Evolutionary conservation across 2,888 invertebrate species (phyloP), one percentile per base, ranked within the genome.

Genomic region (Eugnorisma glareosa): DNA sequence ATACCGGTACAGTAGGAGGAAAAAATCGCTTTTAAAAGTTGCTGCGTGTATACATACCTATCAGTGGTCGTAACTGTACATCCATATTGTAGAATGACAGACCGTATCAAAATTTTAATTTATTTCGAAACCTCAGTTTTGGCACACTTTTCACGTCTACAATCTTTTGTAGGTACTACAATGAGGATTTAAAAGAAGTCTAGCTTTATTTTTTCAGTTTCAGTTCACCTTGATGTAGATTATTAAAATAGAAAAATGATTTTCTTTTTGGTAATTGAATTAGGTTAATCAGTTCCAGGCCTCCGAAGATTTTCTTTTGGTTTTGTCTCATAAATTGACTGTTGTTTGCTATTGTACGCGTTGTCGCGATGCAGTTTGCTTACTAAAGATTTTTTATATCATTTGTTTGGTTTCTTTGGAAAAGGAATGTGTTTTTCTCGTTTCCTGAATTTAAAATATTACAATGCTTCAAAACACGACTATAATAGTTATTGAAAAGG

Each of bases 91-190:
- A 59, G 64, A 75, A 70, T 75, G 82, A 86, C 76, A 78, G 72
- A 77, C 76, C 83, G 57, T 48, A 84, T 80, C 66, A 73, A 72
- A 72, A 79, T 88, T 84, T 87, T 84, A 80, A 87, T 82, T 84
- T 81, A 82, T 86, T 77, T 82, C 84, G 78, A 77, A 84, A 73
- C 77, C 51, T 67, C 72, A 43, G 48, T 83, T 81, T 83, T 81
- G 75, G 78, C 80, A 40, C 76, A 74, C 37, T 69, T 87, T 68
- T 76, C 28, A 77, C 64, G 73, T 73, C 64, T 57, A 70, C 82
- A 75, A 78, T 69, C 63, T 85, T 77, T 87, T 86, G 79, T 59
- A 31, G 31, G 18, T 81, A 66, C 28, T 69, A 73, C 77, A 81
- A 67, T 75, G 68, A 45, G 67, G 67, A 73, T 73, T 84, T 71